Conservation (phyloP, 2,797 vertebrate genomes). For the Lates japonicus region DNA sequence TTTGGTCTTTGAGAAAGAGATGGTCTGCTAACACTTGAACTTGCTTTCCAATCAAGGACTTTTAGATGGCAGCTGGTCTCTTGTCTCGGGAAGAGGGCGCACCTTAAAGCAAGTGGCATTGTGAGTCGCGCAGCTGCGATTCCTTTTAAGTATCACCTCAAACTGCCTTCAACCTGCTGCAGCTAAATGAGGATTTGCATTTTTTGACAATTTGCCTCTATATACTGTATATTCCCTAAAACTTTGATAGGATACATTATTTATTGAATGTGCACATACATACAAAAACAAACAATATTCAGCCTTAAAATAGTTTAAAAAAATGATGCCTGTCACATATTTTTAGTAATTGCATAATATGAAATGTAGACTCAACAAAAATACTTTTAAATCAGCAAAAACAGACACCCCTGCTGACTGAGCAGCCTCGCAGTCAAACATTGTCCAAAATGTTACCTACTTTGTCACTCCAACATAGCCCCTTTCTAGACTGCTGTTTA, state of each 20-base stretch:
- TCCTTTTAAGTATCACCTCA: conserved; percentile 21
- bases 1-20: conserved; percentile 63
- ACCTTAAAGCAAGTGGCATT: conserved; percentile 49
- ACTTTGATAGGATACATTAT: neutral
- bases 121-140: conserved; percentile 56
- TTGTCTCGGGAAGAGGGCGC: conserved; percentile 30
- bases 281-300: neutral
- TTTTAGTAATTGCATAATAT: neutral
- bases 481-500: conserved; percentile 2
- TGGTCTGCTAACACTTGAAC: conserved; percentile 67
- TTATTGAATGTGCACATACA: neutral
- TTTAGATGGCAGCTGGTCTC: conserved; percentile 65
- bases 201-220: neutral
- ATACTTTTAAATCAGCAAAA: conserved; percentile 45
- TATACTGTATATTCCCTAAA: neutral
- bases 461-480: conserved; percentile 31
- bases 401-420: conserved; percentile 34
- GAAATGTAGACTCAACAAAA: neutral
- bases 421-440: conserved; percentile 29
- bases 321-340: neutral
- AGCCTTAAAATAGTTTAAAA: neutral
- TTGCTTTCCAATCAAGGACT: conserved; percentile 60
- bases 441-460: conserved; percentile 6
- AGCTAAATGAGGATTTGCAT: neutral
- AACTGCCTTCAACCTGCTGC: conserved; percentile 17